Conservation (phyloP, 1,140 invertebrate genomes). For the Limonius californicus region DNA sequence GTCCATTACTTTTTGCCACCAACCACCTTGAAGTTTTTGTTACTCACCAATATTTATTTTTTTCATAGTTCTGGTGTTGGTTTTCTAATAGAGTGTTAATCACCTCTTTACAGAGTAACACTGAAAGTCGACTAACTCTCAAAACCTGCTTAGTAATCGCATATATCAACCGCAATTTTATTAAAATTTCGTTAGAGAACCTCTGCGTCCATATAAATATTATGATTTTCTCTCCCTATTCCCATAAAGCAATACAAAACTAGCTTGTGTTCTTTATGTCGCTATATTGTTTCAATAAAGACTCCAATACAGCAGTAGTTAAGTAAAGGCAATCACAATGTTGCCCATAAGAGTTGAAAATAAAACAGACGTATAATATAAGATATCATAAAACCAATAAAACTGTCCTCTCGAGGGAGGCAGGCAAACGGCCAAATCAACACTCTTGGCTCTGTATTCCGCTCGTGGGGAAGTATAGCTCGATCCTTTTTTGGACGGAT, state of each 20-base stretch:
- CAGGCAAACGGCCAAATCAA: neutral
- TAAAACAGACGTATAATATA: conserved; percentile 29
- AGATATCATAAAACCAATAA: conserved; percentile 29
- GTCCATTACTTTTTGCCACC: no score
- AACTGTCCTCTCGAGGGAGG: conserved; percentile 21
- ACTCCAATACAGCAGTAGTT: conserved; percentile 22
- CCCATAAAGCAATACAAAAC: conserved; percentile 21
- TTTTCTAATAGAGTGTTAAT: no score
- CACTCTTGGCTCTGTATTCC: neutral
- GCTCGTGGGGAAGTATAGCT: neutral
- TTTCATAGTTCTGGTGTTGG: no score
- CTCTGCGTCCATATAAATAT: no score
- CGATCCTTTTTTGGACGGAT: conserved; percentile 18
- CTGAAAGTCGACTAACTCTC: no score
- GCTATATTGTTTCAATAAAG: conserved; percentile 29
- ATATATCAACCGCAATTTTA: no score
- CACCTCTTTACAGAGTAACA: no score
- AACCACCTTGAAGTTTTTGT: no score
- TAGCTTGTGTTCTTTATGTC: conserved; percentile 22
- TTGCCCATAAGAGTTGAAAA: conserved; percentile 25
- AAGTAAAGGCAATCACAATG: conserved; percentile 27
- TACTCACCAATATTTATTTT: no score
- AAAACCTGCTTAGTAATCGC: no score
- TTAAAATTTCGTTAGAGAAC: no score
- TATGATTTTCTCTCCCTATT: conserved; percentile 15